phyloP scores from a whole-genome alignment of 2,888 invertebrate species.

The Coelopa pilipes region DNA sequence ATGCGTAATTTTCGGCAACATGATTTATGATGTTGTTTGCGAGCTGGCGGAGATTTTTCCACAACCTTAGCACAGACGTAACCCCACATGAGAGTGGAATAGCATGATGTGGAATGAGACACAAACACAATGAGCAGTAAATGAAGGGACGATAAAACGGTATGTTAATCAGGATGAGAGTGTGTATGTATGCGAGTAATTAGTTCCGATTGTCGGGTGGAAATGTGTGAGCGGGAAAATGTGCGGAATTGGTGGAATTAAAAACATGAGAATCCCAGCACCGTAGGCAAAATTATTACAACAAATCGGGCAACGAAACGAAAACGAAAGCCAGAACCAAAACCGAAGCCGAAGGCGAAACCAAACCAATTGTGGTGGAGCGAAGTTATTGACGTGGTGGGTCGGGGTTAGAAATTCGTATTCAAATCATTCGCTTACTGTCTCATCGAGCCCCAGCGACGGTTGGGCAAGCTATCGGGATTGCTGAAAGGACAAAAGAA shows the following conservation, averaged over 20 bases:
- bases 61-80: not conserved
- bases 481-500: slow-evolving; percentile 68
- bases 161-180: not conserved
- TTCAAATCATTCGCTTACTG: slow-evolving; percentile 67
- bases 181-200: not conserved
- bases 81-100: not conserved
- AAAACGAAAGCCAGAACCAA: too few species aligned
- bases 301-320: not conserved
- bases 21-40: slow-evolving; percentile 25
- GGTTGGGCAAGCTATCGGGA: slow-evolving; percentile 71
- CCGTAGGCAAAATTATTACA: not conserved
- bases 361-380: slow-evolving; percentile 34
- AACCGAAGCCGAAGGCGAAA: slow-evolving; percentile 21
- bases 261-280: slow-evolving; percentile 3
- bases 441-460: slow-evolving; percentile 75
- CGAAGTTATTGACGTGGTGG: not conserved
- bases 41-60: not conserved
- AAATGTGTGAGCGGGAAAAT: slow-evolving; percentile 9
- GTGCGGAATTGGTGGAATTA: not conserved
- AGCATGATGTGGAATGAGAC: not conserved
- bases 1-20: too few species aligned
- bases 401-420: slow-evolving; percentile 39
- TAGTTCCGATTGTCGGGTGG: not conserved
- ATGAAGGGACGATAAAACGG: not conserved
- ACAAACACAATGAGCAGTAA: not conserved